phyloP scores from a whole-genome alignment of 2,113 vertebrate species.

The Spheniscus mendiculus region DNA sequence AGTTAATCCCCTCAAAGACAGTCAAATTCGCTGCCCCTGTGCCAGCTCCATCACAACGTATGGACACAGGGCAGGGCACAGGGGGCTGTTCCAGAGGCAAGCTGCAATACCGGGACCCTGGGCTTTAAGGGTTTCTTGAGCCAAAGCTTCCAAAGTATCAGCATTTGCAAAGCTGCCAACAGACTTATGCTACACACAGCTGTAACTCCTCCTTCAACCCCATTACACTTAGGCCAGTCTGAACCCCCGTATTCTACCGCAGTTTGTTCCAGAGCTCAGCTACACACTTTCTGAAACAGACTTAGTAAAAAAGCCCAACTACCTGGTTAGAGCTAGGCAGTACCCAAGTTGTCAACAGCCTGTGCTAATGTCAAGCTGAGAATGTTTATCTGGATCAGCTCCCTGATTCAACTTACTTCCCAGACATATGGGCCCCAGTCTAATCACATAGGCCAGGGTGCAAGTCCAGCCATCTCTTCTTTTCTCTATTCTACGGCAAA shows the following conservation, averaged over 20 bases:
- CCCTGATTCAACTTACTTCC: neutral
- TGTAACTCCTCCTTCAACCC: neutral
- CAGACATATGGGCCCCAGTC: neutral
- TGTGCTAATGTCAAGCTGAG: neutral
- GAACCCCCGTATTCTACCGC: neutral
- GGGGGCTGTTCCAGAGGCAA: neutral
- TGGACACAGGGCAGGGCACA: neutral
- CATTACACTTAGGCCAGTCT: neutral
- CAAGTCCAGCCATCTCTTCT: neutral
- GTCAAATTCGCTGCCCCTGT: neutral
- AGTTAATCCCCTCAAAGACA: neutral
- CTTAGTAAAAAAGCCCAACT: neutral
- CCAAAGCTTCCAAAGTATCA: neutral
- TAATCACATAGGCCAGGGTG: neutral
- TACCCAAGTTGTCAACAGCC: neutral
- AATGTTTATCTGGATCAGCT: neutral
- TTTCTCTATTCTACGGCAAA: neutral
- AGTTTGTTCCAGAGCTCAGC: neutral
- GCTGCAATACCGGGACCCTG: neutral
- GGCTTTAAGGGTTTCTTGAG: neutral
- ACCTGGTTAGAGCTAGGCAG: neutral
- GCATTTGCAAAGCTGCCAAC: neutral
- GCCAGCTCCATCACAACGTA: neutral
- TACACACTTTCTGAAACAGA: neutral
- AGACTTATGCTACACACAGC: fast-evolving